Conservation (phyloP, 2,113 vertebrate species). For the Neoarius graeffei region DNA sequence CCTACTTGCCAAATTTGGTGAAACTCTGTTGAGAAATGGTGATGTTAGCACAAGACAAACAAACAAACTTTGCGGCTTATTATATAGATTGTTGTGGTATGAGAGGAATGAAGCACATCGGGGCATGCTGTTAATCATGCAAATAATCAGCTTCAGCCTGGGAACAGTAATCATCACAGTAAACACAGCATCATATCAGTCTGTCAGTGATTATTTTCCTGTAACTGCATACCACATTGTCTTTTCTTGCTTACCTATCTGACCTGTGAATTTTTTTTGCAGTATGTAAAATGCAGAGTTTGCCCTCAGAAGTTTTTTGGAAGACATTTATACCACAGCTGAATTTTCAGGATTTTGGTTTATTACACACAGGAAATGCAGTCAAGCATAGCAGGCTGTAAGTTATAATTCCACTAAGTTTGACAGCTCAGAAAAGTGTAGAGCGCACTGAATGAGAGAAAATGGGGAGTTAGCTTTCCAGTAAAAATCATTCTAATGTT, state of each 20-base stretch:
- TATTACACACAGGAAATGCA: slow-evolving; percentile 33
- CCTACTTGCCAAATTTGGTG: no score
- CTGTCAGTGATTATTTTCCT: neutral
- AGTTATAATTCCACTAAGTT: slow-evolving; percentile 47
- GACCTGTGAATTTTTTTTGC: neutral
- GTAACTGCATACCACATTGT: neutral
- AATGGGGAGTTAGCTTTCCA: slow-evolving; percentile 32
- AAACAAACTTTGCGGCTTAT: no score
- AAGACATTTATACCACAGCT: slow-evolving; percentile 16
- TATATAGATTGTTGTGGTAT: no score
- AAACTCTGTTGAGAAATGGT: no score
- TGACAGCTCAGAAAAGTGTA: slow-evolving; percentile 40
- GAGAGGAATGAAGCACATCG: neutral
- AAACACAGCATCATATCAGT: neutral
- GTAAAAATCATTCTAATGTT: slow-evolving; percentile 46
- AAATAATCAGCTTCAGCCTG: neutral
- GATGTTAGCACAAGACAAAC: no score
- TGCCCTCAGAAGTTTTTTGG: slow-evolving; percentile 21
- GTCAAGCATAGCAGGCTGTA: slow-evolving; percentile 37
- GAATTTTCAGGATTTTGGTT: slow-evolving; percentile 29
- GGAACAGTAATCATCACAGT: neutral
- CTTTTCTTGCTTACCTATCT: neutral
- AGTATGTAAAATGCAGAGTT: neutral
- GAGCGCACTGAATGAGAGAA: slow-evolving; percentile 29
- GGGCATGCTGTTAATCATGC: neutral